Percentiles rank a stretch among this genome's conserved stretches.
Conservation (phyloP, 2,797 vertebrate genomes). For the Antrozous pallidus region DNA sequence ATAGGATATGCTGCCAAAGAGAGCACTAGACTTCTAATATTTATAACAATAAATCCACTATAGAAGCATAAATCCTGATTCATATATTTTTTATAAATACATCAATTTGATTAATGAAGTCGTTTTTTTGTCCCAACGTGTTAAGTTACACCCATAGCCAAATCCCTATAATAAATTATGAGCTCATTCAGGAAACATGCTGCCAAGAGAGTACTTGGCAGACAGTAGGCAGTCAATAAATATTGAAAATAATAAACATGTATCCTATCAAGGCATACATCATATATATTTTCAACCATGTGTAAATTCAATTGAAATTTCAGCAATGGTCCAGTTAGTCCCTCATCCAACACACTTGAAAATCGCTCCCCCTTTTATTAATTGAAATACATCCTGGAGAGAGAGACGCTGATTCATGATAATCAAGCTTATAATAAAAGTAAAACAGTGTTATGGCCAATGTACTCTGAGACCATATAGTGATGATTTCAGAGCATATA, state of each 20-base stretch:
- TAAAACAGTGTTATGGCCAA: background rate
- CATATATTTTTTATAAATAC: conserved; percentile 61
- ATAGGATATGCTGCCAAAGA: background rate
- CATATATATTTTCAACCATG: background rate
- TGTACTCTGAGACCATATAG: background rate
- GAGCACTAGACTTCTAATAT: conserved; percentile 12
- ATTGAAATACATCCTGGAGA: conserved; percentile 31
- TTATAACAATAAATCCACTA: conserved; percentile 51
- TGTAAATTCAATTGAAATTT: conserved; percentile 38
- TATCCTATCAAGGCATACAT: conserved; percentile 1
- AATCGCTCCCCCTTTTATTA: conserved; percentile 12
- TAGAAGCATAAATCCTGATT: conserved; percentile 41
- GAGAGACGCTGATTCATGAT: conserved; percentile 7
- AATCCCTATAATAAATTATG: conserved; percentile 41
- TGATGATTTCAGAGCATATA: background rate
- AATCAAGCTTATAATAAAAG: background rate
- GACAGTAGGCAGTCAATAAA: conserved; percentile 52
- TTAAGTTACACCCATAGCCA: conserved; percentile 36
- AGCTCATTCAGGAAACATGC: conserved; percentile 27
- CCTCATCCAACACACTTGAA: background rate
- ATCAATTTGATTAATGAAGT: conserved; percentile 53
- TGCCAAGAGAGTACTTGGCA: conserved; percentile 57
- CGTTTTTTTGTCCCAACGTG: conserved; percentile 40
- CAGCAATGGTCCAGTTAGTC: conserved; percentile 14
- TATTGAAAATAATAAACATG: conserved; percentile 34